Percentiles rank a stretch among this genome's conserved stretches.
phyloP scores from a whole-genome alignment of 2,888 invertebrate species.

The Melanophora roralis region DNA sequence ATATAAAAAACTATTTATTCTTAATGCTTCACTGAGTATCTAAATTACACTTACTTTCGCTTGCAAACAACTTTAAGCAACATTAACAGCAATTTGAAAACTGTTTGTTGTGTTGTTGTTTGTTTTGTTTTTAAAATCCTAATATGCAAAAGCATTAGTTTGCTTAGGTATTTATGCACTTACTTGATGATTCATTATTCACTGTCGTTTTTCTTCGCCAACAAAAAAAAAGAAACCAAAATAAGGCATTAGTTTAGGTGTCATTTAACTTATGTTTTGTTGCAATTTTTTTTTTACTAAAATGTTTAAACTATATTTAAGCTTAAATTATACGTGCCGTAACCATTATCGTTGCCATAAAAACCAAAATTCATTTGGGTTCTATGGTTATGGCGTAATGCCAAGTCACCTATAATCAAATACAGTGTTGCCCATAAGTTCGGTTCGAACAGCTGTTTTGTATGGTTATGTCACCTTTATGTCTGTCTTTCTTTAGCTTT shows the following conservation, averaged over 20 bases:
- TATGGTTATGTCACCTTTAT: constrained; percentile 27
- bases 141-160: constrained; percentile 58
- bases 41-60: constrained; percentile 64
- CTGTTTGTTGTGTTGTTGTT: constrained; percentile 16
- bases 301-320: too few species aligned
- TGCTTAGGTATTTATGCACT: constrained; percentile 27
- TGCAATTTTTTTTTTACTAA: constrained; percentile 39
- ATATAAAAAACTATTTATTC: constrained; percentile 64
- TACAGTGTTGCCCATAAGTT: too few species aligned
- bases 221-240: constrained; percentile 2
- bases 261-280: constrained; percentile 45
- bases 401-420: too few species aligned
- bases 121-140: constrained; percentile 41
- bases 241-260: neutral
- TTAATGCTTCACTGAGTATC: constrained; percentile 63
- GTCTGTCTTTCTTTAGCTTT: neutral
- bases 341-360: too few species aligned
- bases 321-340: too few species aligned
- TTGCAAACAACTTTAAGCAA: constrained; percentile 22
- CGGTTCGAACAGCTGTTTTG: constrained; percentile 30
- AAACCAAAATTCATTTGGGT: too few species aligned
- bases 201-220: constrained; percentile 48
- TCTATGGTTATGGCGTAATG: too few species aligned
- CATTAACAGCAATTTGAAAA: neutral
- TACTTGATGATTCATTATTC: constrained; percentile 52